Conservation (phyloP, 2,113 vertebrate species). For the Gopherus flavomarginatus region DNA sequence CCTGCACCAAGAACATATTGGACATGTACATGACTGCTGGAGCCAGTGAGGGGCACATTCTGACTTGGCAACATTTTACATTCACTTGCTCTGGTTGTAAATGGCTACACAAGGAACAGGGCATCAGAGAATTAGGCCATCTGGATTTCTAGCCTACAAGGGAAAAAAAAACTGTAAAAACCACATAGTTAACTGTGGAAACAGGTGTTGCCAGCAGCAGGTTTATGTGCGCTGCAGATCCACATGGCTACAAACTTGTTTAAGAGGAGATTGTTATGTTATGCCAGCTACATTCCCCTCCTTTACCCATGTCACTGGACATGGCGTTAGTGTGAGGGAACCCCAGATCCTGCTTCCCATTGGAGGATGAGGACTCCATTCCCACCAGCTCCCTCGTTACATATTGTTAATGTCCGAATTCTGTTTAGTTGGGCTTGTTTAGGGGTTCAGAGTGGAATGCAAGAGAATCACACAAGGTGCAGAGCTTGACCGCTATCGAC, state of each 20-base stretch:
- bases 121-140: neutral
- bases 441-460: rapidly evolving
- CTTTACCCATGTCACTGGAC: neutral
- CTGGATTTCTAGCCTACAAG: neutral
- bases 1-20: too few species aligned
- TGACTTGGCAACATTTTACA: neutral
- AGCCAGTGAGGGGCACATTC: neutral
- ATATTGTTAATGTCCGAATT: neutral
- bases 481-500: neutral
- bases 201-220: neutral
- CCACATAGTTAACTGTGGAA: neutral
- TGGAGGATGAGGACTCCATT: rapidly evolving
- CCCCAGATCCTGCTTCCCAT: rapidly evolving
- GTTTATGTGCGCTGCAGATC: neutral
- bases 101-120: neutral
- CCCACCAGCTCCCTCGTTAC: neutral
- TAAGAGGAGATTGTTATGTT: neutral
- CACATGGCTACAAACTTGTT: neutral
- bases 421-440: neutral
- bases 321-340: neutral
- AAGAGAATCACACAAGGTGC: neutral
- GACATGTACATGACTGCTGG: neutral
- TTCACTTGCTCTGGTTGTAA: neutral
- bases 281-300: too few species aligned
- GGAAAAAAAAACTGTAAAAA: rapidly evolving